Conservation (phyloP, 2,113 vertebrate genomes). For the Amblyopsis rosae region DNA sequence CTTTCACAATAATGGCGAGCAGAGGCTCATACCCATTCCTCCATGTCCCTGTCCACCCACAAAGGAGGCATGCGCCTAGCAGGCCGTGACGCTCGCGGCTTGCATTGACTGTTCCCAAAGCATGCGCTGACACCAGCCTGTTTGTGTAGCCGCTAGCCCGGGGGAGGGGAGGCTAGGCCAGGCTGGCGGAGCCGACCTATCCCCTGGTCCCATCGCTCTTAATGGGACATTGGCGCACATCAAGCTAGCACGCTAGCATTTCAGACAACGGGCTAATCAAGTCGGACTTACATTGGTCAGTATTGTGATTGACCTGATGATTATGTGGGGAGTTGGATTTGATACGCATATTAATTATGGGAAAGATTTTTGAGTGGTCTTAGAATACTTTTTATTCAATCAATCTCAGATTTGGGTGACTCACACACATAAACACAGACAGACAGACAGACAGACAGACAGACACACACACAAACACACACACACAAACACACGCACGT, state of each 20-base stretch:
- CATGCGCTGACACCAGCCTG: conserved; percentile 53
- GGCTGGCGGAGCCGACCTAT: conserved; percentile 5
- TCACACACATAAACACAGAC: background rate
- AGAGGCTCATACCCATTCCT: conserved; percentile 1
- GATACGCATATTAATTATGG: no score
- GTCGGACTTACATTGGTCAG: no score
- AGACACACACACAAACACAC: background rate
- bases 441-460: background rate
- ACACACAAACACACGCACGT: background rate
- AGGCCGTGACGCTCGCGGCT: conserved; percentile 36
- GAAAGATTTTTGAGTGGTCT: no score
- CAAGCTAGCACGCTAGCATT: background rate
- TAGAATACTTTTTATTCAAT: no score
- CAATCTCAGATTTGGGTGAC: background rate
- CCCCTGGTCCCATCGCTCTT: conserved; percentile 23
- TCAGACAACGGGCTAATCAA: conserved; percentile 7
- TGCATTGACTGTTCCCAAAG: conserved; percentile 57
- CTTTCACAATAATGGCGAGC: conserved; percentile 40
- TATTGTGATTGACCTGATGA: no score
- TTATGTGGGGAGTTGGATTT: no score
- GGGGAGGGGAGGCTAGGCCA: conserved; percentile 35
- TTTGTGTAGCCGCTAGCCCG: conserved; percentile 67
- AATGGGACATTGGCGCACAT: conserved; percentile 7
- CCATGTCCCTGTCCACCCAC: conserved; percentile 36
- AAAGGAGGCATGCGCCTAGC: conserved; percentile 44